Conservation (phyloP, 2,888 invertebrate species). For the Xestia xanthographa region DNA sequence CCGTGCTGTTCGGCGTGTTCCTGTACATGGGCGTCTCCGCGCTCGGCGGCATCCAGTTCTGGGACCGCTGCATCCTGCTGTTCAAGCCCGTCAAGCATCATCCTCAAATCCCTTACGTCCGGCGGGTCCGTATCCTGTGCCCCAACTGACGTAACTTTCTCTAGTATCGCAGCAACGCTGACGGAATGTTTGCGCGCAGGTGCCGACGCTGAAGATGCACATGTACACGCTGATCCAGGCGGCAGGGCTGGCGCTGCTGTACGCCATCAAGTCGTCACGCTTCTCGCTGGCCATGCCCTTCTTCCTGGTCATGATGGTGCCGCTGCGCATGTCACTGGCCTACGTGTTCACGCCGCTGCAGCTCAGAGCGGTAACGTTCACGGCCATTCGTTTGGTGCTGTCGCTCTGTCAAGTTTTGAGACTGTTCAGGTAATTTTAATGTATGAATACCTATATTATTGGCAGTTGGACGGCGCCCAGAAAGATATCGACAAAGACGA, state of each 20-base stretch:
- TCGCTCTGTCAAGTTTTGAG: not conserved
- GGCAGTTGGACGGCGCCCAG: conserved; percentile 96
- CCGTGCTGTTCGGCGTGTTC: conserved; percentile 99
- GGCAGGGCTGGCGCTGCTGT: conserved; percentile 94
- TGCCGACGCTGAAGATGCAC: conserved; percentile 98
- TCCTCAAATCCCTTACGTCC: conserved; percentile 96
- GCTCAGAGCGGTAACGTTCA: conserved; percentile 93
- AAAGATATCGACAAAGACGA: conserved; percentile 95
- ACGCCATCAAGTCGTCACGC: conserved; percentile 97
- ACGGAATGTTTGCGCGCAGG: conserved; percentile 84
- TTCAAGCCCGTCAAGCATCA: conserved; percentile 99
- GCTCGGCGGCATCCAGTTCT: conserved; percentile 98
- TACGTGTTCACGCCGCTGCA: conserved; percentile 95
- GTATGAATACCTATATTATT: conserved; percentile 29
- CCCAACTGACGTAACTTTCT: not conserved
- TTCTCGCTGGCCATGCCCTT: conserved; percentile 98
- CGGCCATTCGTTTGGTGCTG: not conserved
- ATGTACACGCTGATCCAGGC: conserved; percentile 96
- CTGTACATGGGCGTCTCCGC: conserved; percentile 99
- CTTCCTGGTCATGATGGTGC: conserved; percentile 97
- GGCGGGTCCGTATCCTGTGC: conserved; percentile 90
- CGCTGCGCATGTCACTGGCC: conserved; percentile 94
- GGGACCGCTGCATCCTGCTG: conserved; percentile 96
- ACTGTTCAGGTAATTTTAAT: conserved; percentile 25
- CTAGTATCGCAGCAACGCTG: not conserved